These are phyloP conservation scores for Phalangium opilio DNA, from an alignment of 2,888 invertebrate genomes.

Conservation along the genomic window DNA sequence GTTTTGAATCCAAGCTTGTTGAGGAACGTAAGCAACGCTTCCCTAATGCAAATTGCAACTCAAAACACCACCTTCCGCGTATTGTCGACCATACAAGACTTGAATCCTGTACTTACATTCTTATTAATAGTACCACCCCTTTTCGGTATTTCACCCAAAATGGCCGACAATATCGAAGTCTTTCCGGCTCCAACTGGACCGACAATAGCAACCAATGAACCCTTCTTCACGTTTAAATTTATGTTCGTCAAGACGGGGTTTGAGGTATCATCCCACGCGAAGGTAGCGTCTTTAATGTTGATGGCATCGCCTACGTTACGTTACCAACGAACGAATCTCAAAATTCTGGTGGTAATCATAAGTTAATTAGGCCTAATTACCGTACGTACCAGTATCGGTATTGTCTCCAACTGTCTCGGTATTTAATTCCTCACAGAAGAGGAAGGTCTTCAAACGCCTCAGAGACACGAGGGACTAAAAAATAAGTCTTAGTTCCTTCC, in stretches of 20 bases:
- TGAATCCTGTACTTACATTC: background rate
- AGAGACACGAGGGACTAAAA: constrained; percentile 55
- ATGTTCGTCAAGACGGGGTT: constrained; percentile 11
- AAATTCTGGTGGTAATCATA: too few species aligned
- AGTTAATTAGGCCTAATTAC: too few species aligned
- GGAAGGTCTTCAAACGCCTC: background rate
- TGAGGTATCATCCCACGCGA: constrained; percentile 12
- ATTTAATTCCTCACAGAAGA: background rate
- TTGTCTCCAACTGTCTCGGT: too few species aligned
- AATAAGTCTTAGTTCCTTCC: background rate
- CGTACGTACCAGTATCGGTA: too few species aligned
- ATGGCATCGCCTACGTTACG: constrained; percentile 9
- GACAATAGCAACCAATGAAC: constrained; percentile 16
- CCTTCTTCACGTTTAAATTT: constrained; percentile 9
- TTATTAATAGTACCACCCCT: background rate
- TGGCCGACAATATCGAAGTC: constrained; percentile 15
- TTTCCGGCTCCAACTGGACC: constrained; percentile 17
- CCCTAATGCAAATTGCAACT: constrained; percentile 31
- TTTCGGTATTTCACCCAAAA: constrained; percentile 17
- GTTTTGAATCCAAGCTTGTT: constrained; percentile 98
- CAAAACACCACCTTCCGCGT: too few species aligned
- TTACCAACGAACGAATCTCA: too few species aligned
- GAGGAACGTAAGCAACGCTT: constrained; percentile 68
- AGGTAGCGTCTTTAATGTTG: constrained; percentile 10
- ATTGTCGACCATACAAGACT: too few species aligned